Conservation (phyloP, 2,888 invertebrate genomes). For the Euproctis similis region DNA sequence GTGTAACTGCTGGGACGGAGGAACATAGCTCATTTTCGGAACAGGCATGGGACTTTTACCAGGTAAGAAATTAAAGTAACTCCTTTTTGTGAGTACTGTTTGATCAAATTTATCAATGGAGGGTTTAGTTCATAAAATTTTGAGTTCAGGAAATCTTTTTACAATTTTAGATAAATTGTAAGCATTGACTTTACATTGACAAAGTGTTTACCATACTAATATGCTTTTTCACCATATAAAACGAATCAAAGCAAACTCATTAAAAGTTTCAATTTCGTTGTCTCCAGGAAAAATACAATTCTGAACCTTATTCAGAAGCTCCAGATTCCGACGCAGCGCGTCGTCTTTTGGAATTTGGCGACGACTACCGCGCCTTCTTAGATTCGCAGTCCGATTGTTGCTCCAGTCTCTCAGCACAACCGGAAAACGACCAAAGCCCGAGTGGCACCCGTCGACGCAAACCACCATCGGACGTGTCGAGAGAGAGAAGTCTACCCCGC, state of each 20-base stretch:
- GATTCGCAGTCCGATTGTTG: constrained; percentile 94
- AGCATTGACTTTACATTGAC: too few relatives aligned
- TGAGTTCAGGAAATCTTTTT: too few relatives aligned
- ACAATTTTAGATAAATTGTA: too few relatives aligned
- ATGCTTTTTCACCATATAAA: too few relatives aligned
- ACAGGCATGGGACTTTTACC: constrained; percentile 97
- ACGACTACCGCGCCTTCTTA: constrained; percentile 91
- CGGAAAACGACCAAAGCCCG: constrained; percentile 57
- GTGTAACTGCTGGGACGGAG: constrained; percentile 79
- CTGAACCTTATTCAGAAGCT: constrained; percentile 91
- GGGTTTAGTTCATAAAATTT: too few relatives aligned
- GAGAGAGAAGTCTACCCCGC: constrained; percentile 52
- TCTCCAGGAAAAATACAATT: constrained; percentile 90
- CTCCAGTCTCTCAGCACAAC: constrained; percentile 83
- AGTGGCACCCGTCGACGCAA: constrained; percentile 49
- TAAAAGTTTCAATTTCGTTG: constrained; percentile 16
- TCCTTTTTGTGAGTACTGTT: too few relatives aligned
- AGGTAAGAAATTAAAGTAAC: too few relatives aligned
- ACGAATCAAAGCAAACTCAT: too few relatives aligned
- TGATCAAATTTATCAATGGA: too few relatives aligned
- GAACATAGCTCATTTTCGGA: constrained; percentile 90
- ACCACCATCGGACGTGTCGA: constrained; percentile 57
- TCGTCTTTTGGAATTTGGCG: constrained; percentile 88
- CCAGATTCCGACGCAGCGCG: constrained; percentile 90
- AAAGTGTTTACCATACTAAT: too few relatives aligned